These are phyloP conservation scores for Apis mellifera DNA, from an alignment of 1,140 invertebrate genomes.

Conservation along the genomic window DNA sequence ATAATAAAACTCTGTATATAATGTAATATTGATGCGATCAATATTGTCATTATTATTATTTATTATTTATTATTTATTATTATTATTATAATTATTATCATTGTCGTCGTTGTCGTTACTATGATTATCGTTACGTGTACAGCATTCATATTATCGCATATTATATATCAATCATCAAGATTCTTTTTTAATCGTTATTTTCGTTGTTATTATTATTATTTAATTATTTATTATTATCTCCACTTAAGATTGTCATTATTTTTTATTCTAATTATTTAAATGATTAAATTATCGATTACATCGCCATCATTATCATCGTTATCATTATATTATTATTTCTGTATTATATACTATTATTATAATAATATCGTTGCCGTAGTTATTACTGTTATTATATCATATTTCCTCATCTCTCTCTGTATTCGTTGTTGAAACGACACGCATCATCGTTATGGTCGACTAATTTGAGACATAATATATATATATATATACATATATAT, in stretches of 20 bases:
- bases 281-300: background rate
- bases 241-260: background rate
- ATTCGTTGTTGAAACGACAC: background rate
- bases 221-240: background rate
- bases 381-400: background rate
- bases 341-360: background rate
- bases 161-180: too few relatives aligned
- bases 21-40: conserved; percentile 72
- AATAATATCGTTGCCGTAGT: background rate
- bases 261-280: too few relatives aligned
- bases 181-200: background rate
- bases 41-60: conserved; percentile 12
- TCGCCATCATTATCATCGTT: background rate
- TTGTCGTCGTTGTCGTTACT: background rate
- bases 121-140: too few relatives aligned
- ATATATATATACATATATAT: background rate
- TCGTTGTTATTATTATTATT: background rate
- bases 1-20: conserved; percentile 76
- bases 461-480: background rate
- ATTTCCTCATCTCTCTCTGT: background rate
- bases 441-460: background rate
- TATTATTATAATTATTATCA: background rate
- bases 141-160: too few relatives aligned
- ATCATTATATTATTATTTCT: background rate
- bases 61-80: background rate